These are phyloP conservation scores for Parnassius smintheus DNA, from an alignment of 2,888 invertebrate species.

Conservation along the genomic window DNA sequence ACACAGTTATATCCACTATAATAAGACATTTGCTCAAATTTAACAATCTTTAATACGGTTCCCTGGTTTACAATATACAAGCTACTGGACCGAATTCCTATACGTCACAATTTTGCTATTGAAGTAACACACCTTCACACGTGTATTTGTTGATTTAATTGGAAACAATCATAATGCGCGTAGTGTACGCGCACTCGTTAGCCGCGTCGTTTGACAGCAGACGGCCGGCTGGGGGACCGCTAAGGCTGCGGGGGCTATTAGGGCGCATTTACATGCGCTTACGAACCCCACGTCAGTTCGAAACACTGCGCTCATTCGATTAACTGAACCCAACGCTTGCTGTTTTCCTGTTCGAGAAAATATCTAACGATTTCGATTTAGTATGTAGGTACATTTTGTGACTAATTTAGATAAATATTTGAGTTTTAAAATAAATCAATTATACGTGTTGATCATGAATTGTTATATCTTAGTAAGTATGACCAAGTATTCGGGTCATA, in stretches of 20 bases:
- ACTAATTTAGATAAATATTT: no score
- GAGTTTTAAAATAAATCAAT: no score
- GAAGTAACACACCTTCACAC: slow-evolving; percentile 16
- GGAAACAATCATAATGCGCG: slow-evolving; percentile 26
- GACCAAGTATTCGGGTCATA: no score
- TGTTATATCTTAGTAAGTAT: no score
- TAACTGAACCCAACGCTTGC: slow-evolving; percentile 21
- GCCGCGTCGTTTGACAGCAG: slow-evolving; percentile 17
- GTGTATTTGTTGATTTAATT: slow-evolving; percentile 22
- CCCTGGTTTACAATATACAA: neutral
- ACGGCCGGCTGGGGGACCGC: slow-evolving; percentile 7
- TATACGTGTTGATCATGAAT: no score
- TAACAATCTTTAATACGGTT: neutral
- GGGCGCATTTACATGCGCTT: slow-evolving; percentile 55
- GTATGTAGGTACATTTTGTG: no score
- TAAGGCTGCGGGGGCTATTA: slow-evolving; percentile 40
- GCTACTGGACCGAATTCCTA: slow-evolving; percentile 1
- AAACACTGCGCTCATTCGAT: slow-evolving; percentile 22
- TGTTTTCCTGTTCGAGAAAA: slow-evolving; percentile 12
- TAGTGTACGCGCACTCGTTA: slow-evolving; percentile 25
- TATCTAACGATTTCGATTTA: no score
- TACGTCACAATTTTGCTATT: slow-evolving; percentile 2
- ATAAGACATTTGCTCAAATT: no score
- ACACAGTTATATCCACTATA: no score
- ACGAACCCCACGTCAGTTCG: slow-evolving; percentile 27